Conservation (phyloP, 2,113 vertebrate species). For the Verasper variegatus region DNA sequence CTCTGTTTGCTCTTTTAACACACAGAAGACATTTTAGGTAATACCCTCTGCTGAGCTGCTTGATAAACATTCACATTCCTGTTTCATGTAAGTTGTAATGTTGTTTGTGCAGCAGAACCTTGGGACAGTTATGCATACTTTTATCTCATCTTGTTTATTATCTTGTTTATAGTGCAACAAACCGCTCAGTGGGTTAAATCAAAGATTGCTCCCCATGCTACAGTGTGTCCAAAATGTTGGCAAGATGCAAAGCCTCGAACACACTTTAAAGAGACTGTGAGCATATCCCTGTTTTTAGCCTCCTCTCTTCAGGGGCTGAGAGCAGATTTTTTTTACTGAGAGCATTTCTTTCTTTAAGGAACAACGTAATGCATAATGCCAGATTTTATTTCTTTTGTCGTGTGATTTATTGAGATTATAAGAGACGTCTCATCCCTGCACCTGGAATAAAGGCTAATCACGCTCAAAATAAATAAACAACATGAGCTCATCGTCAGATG, state of each 20-base stretch:
- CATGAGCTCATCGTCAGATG: neutral
- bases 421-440: neutral
- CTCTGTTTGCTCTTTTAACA: constrained; percentile 3
- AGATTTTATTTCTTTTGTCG: neutral
- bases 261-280: constrained; percentile 12
- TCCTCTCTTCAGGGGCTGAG: constrained; percentile 4
- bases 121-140: constrained; percentile 10
- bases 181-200: constrained; percentile 22
- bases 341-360: neutral
- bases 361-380: neutral
- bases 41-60: neutral
- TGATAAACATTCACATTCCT: neutral
- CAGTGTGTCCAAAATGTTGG: constrained; percentile 2
- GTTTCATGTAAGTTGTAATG: neutral
- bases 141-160: constrained; percentile 26
- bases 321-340: neutral
- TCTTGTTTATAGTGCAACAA: neutral
- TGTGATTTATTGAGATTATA: neutral
- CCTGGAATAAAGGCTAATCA: neutral
- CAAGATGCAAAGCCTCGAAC: constrained; percentile 14
- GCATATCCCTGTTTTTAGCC: constrained; percentile 12
- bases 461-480: neutral
- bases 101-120: constrained; percentile 15
- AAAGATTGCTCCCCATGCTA: constrained; percentile 2
- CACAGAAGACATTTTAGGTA: neutral